Evolutionary conservation across 2,888 invertebrate species (phyloP).

Genomic region (Idaea dimidiata): DNA sequence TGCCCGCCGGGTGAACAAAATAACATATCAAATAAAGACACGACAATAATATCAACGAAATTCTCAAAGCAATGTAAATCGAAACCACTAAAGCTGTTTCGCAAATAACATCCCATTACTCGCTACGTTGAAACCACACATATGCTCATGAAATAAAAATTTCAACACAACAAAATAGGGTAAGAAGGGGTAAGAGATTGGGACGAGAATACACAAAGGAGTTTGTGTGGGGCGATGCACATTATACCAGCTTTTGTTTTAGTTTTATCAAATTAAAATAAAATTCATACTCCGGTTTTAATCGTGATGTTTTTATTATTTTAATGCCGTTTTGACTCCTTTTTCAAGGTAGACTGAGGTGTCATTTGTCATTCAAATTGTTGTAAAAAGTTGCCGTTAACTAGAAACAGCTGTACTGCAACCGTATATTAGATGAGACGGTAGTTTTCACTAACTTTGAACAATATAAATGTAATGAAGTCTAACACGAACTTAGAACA

Average conservation of each 20-base stretch:
- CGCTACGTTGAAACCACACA: slow-evolving; percentile 21
- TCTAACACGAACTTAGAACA: too few species aligned
- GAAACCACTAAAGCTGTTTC: slow-evolving; percentile 28
- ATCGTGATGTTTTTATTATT: too few species aligned
- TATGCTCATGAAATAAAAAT: slow-evolving; percentile 25
- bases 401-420: too few species aligned
- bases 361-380: too few species aligned
- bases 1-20: not conserved
- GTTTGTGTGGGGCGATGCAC: not conserved
- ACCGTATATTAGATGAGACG: too few species aligned
- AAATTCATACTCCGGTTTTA: too few species aligned
- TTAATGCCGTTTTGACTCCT: too few species aligned
- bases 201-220: not conserved
- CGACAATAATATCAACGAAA: not conserved
- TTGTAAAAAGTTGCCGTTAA: too few species aligned
- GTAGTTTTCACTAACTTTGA: too few species aligned
- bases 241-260: not conserved
- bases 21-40: not conserved
- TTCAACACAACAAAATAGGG: slow-evolving; percentile 26
- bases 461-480: too few species aligned
- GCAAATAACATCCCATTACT: slow-evolving; percentile 25
- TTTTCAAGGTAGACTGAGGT: too few species aligned
- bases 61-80: slow-evolving; percentile 9
- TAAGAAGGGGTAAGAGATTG: slow-evolving; percentile 7
- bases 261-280: not conserved